Percentiles rank a stretch among this genome's conserved stretches.
These are phyloP conservation scores for Drosophila anomalata DNA, from an alignment of 2,888 invertebrate species.

Conservation along the genomic window DNA sequence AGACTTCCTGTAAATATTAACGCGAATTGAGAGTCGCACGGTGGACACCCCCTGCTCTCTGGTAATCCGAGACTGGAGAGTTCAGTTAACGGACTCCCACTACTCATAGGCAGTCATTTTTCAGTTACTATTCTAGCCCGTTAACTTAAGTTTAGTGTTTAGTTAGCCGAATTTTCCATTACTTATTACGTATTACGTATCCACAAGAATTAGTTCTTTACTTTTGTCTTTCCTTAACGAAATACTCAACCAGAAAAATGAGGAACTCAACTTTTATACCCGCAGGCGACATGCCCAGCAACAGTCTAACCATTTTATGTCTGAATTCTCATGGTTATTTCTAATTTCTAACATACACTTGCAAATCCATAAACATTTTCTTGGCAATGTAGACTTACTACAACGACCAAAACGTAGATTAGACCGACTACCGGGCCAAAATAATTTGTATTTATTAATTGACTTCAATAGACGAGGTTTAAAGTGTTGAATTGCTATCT, in stretches of 20 bases:
- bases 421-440: conserved; percentile 35
- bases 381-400: conserved; percentile 46
- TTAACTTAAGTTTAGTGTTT: conserved; percentile 38
- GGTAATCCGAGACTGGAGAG: neutral
- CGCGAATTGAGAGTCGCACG: conserved; percentile 1
- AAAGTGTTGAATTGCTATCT: conserved; percentile 25
- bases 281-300: conserved; percentile 28
- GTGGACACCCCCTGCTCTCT: conserved; percentile 2
- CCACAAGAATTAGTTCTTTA: conserved; percentile 10
- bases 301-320: conserved; percentile 60
- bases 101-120: conserved; percentile 63
- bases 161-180: conserved; percentile 49
- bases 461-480: conserved; percentile 17
- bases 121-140: conserved; percentile 47
- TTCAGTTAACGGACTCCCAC: conserved; percentile 15
- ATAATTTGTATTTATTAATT: conserved; percentile 25
- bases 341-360: neutral
- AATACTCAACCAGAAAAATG: conserved; percentile 16
- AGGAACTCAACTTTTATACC: conserved; percentile 39
- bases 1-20: conserved; percentile 33
- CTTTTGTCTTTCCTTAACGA: conserved; percentile 12
- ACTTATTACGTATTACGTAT: conserved; percentile 31
- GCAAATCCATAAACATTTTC: conserved; percentile 7
- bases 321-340: conserved; percentile 15
- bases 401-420: conserved; percentile 47